These are phyloP conservation scores for Drosophila leontia DNA, from an alignment of 1,140 invertebrate genomes.

Conservation along the genomic window DNA sequence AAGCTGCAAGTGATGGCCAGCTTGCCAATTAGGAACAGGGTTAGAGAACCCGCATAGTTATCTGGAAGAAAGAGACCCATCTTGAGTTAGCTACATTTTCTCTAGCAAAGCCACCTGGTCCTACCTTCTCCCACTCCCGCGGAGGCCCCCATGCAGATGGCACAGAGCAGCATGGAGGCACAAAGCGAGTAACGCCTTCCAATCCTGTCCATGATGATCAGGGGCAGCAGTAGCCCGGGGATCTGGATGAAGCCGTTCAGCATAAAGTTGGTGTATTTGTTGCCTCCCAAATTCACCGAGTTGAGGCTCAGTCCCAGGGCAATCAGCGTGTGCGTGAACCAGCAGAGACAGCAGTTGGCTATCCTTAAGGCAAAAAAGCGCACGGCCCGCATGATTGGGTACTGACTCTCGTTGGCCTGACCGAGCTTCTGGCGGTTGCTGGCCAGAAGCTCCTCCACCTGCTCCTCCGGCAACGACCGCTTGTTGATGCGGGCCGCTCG, in stretches of 20 bases:
- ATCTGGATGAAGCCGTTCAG: constrained; percentile 90
- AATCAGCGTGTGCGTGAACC: constrained; percentile 89
- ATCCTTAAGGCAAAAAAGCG: constrained; percentile 86
- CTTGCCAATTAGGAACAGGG: constrained; percentile 90
- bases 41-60: constrained; percentile 84
- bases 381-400: constrained; percentile 65
- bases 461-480: constrained; percentile 86
- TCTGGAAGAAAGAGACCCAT: constrained; percentile 54
- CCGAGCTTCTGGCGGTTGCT: constrained; percentile 63
- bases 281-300: constrained; percentile 90
- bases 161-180: constrained; percentile 87
- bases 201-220: constrained; percentile 88
- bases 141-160: constrained; percentile 82
- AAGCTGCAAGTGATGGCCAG: constrained; percentile 90
- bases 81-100: background rate
- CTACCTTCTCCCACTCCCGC: constrained; percentile 62
- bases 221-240: constrained; percentile 89
- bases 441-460: constrained; percentile 81
- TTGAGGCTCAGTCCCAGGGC: constrained; percentile 94
- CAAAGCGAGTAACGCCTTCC: constrained; percentile 88
- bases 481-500: constrained; percentile 90
- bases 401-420: constrained; percentile 71
- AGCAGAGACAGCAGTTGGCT: constrained; percentile 88
- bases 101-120: background rate
- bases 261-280: constrained; percentile 90